Conservation (phyloP, 2,113 vertebrate genomes). For the Chaenogobius annularis region DNA sequence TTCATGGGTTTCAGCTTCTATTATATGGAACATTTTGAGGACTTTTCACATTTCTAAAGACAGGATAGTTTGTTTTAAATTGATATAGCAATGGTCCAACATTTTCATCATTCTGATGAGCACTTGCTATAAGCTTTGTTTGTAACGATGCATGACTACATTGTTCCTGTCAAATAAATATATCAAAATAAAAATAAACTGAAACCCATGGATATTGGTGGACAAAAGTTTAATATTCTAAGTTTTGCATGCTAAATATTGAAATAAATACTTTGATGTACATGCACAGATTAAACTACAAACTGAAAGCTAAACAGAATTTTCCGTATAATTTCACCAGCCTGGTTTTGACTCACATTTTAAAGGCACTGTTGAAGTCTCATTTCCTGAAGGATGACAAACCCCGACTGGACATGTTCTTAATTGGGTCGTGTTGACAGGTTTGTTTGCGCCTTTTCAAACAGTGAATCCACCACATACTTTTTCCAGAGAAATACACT, state of each 20-base stretch:
- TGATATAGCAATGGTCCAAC: no score
- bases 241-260: not conserved
- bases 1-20: no score
- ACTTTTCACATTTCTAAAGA: no score
- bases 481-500: not conserved
- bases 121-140: no score
- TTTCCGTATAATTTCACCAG: not conserved
- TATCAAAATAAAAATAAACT: no score
- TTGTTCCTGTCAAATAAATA: no score
- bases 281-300: not conserved
- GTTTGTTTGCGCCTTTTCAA: slow-evolving; percentile 27
- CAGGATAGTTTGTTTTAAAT: no score
- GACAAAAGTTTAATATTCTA: not conserved
- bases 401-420: slow-evolving; percentile 38
- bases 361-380: not conserved
- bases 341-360: not conserved
- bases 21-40: no score
- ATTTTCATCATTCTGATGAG: no score
- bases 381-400: slow-evolving; percentile 33
- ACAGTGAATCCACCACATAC: slow-evolving; percentile 9
- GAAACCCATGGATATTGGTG: no score
- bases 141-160: no score
- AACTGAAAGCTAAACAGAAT: not conserved
- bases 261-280: not conserved
- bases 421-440: slow-evolving; percentile 46